Evolutionary conservation across 2,113 vertebrate genomes (phyloP).

Genomic region (Spea bombifrons): DNA sequence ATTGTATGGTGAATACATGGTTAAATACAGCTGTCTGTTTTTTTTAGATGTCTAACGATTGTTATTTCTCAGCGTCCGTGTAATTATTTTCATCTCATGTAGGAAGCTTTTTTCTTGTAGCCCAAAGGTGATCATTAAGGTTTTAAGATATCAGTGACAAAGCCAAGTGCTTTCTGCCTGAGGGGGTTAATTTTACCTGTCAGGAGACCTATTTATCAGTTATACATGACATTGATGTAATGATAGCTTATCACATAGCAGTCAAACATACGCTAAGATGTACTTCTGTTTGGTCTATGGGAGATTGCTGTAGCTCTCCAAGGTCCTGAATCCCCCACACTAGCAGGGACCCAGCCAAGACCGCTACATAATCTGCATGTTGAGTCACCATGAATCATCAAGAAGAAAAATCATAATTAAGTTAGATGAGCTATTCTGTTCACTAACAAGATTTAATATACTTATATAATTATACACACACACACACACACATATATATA

Average conservation of each 20-base stretch:
- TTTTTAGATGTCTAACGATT: background rate
- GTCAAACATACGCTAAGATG: background rate
- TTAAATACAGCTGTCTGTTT: background rate
- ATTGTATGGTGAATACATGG: no score
- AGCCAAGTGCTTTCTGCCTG: slow-evolving; percentile 21
- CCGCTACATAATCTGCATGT: no score
- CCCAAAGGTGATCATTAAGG: slow-evolving; percentile 23
- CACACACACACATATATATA: no score
- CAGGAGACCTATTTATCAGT: slow-evolving; percentile 12
- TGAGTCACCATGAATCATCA: no score
- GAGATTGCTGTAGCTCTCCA: slow-evolving; percentile 26
- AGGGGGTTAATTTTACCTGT: slow-evolving; percentile 19
- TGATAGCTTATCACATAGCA: background rate
- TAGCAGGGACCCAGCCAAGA: background rate
- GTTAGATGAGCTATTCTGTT: no score
- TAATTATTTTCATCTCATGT: slow-evolving; percentile 2
- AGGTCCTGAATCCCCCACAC: slow-evolving; percentile 17
- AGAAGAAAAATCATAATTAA: no score
- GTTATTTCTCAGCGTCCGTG: background rate
- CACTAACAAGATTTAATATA: no score
- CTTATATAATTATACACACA: no score
- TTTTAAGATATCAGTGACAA: slow-evolving; percentile 21
- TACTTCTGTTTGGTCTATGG: background rate
- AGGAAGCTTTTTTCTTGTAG: background rate
- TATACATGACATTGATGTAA: background rate